These are phyloP conservation scores for Galaxea fascicularis DNA, from an alignment of 92 coral and sea anemone genomes.

Conservation along the genomic window DNA sequence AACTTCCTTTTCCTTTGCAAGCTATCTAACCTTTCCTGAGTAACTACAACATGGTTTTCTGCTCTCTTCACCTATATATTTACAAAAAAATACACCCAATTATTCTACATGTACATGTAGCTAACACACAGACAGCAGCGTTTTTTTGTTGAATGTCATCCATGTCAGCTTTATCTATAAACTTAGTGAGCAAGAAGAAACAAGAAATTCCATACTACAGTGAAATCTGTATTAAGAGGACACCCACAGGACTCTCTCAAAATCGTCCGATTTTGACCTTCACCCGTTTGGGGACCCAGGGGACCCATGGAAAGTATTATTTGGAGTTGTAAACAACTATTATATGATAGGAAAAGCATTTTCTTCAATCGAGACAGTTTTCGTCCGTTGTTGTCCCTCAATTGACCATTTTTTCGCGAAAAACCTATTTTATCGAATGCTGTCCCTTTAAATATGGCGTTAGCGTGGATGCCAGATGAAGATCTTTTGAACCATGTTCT, in stretches of 20 bases:
- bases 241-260: too few relatives aligned
- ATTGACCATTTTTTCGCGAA: slow-evolving; percentile 6
- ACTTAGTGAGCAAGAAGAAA: too few relatives aligned
- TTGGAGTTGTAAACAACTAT: slow-evolving; percentile 4
- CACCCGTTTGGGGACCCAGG: background rate
- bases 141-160: too few relatives aligned
- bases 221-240: too few relatives aligned
- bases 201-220: too few relatives aligned
- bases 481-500: slow-evolving; percentile 4
- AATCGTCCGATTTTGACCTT: background rate
- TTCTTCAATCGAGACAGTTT: too few relatives aligned
- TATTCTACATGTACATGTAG: too few relatives aligned
- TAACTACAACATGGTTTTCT: slow-evolving; percentile 42
- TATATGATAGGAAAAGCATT: slow-evolving; percentile 19
- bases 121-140: too few relatives aligned
- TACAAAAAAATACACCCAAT: too few relatives aligned
- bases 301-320: too few relatives aligned
- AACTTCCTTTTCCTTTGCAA: slow-evolving; percentile 41
- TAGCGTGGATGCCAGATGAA: slow-evolving; percentile 6
- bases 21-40: slow-evolving; percentile 59
- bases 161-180: too few relatives aligned
- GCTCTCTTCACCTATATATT: slow-evolving; percentile 46
- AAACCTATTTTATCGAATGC: slow-evolving; percentile 8
- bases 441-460: slow-evolving; percentile 15
- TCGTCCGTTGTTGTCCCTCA: background rate